Percentiles rank a stretch among this genome's conserved stretches.
These are phyloP conservation scores for Zosterops borbonicus DNA, from an alignment of 2,113 vertebrate genomes.

Conservation along the genomic window DNA sequence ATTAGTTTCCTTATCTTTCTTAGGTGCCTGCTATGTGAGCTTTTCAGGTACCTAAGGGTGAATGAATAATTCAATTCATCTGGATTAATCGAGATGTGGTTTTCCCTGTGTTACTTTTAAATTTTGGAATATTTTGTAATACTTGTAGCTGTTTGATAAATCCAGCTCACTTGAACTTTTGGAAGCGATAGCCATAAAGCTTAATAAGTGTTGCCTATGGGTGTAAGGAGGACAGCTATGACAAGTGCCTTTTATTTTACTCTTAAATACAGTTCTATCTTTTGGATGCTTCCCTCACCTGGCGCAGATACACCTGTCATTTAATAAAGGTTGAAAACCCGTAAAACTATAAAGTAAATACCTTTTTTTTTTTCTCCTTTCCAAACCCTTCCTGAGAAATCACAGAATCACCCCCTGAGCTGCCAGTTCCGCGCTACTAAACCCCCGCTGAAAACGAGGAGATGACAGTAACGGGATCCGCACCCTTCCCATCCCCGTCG, in stretches of 20 bases:
- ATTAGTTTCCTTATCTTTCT: not conserved
- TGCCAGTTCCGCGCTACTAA: fast-evolving
- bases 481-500: fast-evolving
- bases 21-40: not conserved
- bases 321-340: not conserved
- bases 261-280: not conserved
- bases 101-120: not conserved
- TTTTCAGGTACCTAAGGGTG: not conserved
- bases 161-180: not conserved
- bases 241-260: not conserved
- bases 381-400: not conserved
- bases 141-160: not conserved
- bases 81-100: not conserved
- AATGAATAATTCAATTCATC: not conserved
- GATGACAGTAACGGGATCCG: fast-evolving
- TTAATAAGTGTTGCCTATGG: not conserved
- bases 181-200: not conserved
- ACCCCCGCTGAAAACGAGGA: fast-evolving
- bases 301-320: fast-evolving
- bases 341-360: not conserved
- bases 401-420: fast-evolving
- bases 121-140: not conserved
- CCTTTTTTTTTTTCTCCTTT: fast-evolving
- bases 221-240: not conserved
- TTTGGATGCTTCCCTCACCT: fast-evolving